phyloP scores from a whole-genome alignment of 2,113 vertebrate genomes.

The Heliornis fulica region DNA sequence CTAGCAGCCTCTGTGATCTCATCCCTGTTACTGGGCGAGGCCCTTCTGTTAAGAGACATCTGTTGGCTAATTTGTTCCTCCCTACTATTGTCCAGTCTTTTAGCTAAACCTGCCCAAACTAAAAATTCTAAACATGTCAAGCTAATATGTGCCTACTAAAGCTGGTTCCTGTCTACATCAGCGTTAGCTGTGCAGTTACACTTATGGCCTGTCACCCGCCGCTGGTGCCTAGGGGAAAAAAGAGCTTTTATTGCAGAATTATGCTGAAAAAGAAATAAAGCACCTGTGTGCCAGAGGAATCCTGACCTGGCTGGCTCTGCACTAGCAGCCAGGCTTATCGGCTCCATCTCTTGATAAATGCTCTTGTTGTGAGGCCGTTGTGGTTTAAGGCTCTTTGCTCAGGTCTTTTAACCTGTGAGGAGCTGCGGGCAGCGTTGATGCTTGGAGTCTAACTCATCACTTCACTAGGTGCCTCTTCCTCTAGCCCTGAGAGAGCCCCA shows the following conservation, averaged over 20 bases:
- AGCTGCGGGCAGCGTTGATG: fast-evolving
- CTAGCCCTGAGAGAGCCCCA: not conserved
- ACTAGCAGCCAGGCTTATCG: not conserved
- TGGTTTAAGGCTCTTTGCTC: not conserved
- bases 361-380: not conserved
- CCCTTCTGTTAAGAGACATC: too few relatives aligned
- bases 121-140: too few relatives aligned
- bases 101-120: too few relatives aligned
- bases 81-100: too few relatives aligned
- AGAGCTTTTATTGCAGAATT: not conserved
- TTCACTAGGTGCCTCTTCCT: not conserved
- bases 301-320: not conserved
- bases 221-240: not conserved
- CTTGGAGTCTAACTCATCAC: not conserved
- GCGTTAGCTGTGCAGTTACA: not conserved
- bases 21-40: too few relatives aligned
- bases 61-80: too few relatives aligned
- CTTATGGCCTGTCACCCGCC: not conserved
- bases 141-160: too few relatives aligned
- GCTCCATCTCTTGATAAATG: not conserved
- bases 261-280: not conserved
- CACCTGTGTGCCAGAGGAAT: not conserved
- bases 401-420: not conserved
- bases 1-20: too few relatives aligned
- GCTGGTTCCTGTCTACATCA: too few relatives aligned